Evolutionary conservation across 2,888 invertebrate genomes (phyloP).

Genomic region (Sclerodermus sp.): DNA sequence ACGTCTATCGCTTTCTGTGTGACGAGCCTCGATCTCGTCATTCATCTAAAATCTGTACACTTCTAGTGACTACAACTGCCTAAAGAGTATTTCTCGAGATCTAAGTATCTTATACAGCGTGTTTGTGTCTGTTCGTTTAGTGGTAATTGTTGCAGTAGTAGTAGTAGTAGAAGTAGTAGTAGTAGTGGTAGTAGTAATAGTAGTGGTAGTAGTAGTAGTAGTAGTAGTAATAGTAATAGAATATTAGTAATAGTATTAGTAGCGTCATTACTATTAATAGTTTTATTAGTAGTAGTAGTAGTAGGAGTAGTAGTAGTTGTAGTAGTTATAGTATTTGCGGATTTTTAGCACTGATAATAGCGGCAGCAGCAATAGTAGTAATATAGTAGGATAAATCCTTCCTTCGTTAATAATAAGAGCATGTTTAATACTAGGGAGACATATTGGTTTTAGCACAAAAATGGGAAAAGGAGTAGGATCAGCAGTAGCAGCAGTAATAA

Average conservation of each 20-base stretch:
- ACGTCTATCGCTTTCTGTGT: no score
- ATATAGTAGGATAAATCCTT: no score
- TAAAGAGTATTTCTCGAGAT: conserved; percentile 31
- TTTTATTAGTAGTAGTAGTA: background rate
- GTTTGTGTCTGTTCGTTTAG: background rate
- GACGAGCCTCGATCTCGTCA: background rate
- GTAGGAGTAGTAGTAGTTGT: conserved; percentile 7
- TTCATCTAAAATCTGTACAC: conserved; percentile 25
- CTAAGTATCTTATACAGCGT: background rate
- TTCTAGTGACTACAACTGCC: conserved; percentile 36
- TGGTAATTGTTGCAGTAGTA: background rate
- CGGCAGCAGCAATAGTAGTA: conserved; percentile 6
- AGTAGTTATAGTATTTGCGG: conserved; percentile 5
- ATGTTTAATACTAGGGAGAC: no score
- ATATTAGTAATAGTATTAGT: background rate
- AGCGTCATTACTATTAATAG: conserved; percentile 3
- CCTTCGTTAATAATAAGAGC: no score
- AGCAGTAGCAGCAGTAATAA: conserved; percentile 14
- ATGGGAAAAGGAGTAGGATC: conserved; percentile 16
- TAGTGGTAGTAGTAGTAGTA: conserved; percentile 17
- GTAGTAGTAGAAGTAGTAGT: conserved; percentile 9
- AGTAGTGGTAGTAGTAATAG: conserved; percentile 4
- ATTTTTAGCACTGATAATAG: conserved; percentile 8
- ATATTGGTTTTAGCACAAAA: conserved; percentile 4
- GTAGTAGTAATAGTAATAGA: conserved; percentile 1